Evolutionary conservation across 2,113 vertebrate genomes (phyloP).

Genomic region (Gracilinanus agilis): DNA sequence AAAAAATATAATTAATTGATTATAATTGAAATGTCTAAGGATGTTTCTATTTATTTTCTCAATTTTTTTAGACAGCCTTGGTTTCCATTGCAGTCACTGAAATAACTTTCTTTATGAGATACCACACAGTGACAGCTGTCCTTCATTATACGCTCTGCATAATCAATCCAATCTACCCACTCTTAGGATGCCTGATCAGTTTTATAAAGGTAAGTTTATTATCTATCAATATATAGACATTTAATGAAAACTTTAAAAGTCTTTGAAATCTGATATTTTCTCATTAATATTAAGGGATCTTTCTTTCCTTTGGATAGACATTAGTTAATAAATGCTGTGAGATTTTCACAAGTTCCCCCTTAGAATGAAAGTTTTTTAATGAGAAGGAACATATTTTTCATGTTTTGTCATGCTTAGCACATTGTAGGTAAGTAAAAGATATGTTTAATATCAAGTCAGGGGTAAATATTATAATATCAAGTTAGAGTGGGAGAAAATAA

Average conservation of each 20-base stretch:
- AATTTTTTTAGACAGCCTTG: slow-evolving; percentile 81
- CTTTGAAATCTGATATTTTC: slow-evolving; percentile 39
- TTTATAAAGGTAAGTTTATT: slow-evolving; percentile 91
- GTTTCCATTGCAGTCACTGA: slow-evolving; percentile 84
- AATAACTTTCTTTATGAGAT: slow-evolving; percentile 88
- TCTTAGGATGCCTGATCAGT: slow-evolving; percentile 94
- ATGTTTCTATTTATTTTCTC: background rate
- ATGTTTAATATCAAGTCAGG: background rate
- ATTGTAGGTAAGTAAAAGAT: background rate
- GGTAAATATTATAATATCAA: slow-evolving; percentile 24
- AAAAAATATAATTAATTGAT: slow-evolving; percentile 5
- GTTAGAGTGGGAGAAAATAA: slow-evolving; percentile 35
- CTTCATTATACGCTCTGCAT: slow-evolving; percentile 93
- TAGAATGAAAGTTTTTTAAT: slow-evolving; percentile 4
- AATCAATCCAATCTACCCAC: slow-evolving; percentile 93
- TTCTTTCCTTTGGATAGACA: slow-evolving; percentile 10
- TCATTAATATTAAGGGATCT: background rate
- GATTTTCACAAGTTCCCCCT: slow-evolving; percentile 4
- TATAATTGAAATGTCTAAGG: background rate
- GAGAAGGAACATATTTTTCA: background rate
- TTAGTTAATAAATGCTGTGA: slow-evolving; percentile 31
- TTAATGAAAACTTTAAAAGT: slow-evolving; percentile 3
- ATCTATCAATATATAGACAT: slow-evolving; percentile 12
- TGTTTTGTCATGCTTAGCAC: slow-evolving; percentile 17
- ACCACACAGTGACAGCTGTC: slow-evolving; percentile 79